Conservation (phyloP, 2,888 invertebrate genomes). For the Eupithecia tripunctaria region DNA sequence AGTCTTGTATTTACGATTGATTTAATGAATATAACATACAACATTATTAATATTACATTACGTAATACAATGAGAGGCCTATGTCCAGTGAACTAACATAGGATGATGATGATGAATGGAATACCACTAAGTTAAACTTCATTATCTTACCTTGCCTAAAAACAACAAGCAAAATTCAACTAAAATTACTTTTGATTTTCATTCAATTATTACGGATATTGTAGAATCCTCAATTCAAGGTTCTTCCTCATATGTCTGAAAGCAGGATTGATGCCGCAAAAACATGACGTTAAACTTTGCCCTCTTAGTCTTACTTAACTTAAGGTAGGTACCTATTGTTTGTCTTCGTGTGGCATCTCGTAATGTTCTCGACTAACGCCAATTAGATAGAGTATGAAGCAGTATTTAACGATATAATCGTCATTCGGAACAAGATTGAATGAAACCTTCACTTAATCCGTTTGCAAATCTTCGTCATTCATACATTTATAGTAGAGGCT, state of each 20-base stretch:
- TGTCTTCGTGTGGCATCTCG: constrained; percentile 12
- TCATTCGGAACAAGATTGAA: background rate
- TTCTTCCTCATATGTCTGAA: constrained; percentile 56
- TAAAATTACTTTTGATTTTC: constrained; percentile 36
- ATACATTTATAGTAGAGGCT: background rate
- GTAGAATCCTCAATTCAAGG: constrained; percentile 61
- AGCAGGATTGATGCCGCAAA: constrained; percentile 50
- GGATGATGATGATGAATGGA: background rate
- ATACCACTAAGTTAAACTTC: background rate
- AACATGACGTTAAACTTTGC: constrained; percentile 44
- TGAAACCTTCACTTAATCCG: background rate
- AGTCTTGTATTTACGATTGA: constrained; percentile 13
- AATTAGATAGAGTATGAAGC: constrained; percentile 5
- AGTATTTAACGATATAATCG: background rate
- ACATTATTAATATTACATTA: background rate
- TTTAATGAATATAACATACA: background rate
- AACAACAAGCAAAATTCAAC: constrained; percentile 10
- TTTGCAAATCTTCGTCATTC: background rate
- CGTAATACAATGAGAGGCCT: background rate
- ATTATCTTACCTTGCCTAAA: background rate
- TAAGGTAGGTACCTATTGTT: constrained; percentile 33
- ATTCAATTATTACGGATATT: constrained; percentile 45
- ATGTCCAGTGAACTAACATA: background rate
- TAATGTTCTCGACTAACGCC: constrained; percentile 2
- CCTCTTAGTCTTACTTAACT: constrained; percentile 18